Percentiles rank a stretch among this genome's conserved stretches.
phyloP scores from a whole-genome alignment of 2,113 vertebrate genomes.

The Pontoporia blainvillei region DNA sequence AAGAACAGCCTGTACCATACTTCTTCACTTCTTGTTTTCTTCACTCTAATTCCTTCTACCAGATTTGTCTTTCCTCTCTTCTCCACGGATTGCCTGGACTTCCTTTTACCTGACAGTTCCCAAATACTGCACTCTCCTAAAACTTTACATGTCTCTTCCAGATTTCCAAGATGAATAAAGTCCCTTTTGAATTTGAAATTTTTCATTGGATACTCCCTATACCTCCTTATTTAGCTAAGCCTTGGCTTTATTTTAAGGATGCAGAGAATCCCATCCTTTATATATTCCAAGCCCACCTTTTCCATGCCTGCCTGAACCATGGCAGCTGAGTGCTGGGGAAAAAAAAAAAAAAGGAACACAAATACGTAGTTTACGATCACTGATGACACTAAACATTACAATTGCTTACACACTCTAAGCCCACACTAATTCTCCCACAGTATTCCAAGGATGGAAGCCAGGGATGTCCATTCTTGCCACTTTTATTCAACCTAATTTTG shows the following conservation, averaged over 20 bases:
- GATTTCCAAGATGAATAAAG: not conserved
- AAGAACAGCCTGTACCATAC: not conserved
- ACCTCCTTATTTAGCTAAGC: not conserved
- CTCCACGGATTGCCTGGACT: too few relatives aligned
- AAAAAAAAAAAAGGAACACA: not conserved
- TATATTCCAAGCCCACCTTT: not conserved
- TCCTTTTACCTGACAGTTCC: not conserved
- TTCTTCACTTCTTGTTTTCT: not conserved
- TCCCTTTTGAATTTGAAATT: not conserved
- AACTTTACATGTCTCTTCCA: not conserved
- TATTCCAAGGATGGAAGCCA: not conserved
- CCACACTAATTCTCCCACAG: not conserved
- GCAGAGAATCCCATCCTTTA: not conserved
- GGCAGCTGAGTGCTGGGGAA: accelerated
- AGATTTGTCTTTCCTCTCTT: not conserved
- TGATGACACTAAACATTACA: not conserved
- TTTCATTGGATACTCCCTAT: not conserved
- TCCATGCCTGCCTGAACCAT: not conserved
- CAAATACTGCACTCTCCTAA: not conserved
- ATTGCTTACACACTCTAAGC: not conserved
- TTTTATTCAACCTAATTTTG: too few relatives aligned
- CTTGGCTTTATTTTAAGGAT: not conserved
- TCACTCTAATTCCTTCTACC: not conserved
- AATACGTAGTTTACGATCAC: not conserved
- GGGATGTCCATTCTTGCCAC: too few relatives aligned